Percentiles rank a stretch among this genome's conserved stretches.
Evolutionary conservation across 2,797 vertebrate species (phyloP).

Genomic region (Enteromius fasciolatus): DNA sequence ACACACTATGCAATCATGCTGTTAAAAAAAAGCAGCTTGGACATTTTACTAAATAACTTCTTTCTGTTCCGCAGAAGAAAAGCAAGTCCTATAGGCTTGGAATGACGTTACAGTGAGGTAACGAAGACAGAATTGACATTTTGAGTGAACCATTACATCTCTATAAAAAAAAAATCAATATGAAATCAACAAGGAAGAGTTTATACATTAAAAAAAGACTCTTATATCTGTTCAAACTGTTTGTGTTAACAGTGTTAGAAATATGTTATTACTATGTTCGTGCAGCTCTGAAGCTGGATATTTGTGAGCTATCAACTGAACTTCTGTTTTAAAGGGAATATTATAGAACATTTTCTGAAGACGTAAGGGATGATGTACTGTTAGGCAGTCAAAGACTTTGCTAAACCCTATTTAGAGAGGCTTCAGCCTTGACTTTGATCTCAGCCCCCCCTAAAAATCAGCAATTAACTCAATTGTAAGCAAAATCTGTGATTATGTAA

Average conservation of each 20-base stretch:
- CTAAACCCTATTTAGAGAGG: not conserved
- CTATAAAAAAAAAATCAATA: not conserved
- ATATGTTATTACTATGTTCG: not conserved
- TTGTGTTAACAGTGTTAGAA: not conserved
- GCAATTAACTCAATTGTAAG: conserved; percentile 4
- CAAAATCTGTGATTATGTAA: not conserved
- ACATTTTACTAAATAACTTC: not conserved
- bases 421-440: not conserved
- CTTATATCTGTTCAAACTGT: not conserved
- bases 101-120: not conserved
- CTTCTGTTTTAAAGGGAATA: not conserved
- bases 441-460: not conserved
- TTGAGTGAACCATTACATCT: not conserved
- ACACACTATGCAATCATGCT: too few relatives aligned
- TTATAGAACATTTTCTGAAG: not conserved
- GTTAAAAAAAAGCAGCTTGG: not conserved
- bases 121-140: not conserved
- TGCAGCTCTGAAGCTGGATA: not conserved
- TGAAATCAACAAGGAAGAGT: not conserved
- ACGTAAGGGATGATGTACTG: not conserved
- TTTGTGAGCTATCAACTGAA: not conserved
- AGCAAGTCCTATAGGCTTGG: not conserved
- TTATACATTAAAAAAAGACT: not conserved
- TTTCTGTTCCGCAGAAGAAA: not conserved
- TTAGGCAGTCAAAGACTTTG: not conserved